A percentile compares a stretch with the other conserved stretches of the same genome.
phyloP scores from a whole-genome alignment of 2,797 vertebrate genomes.

The Monodelphis domestica region DNA sequence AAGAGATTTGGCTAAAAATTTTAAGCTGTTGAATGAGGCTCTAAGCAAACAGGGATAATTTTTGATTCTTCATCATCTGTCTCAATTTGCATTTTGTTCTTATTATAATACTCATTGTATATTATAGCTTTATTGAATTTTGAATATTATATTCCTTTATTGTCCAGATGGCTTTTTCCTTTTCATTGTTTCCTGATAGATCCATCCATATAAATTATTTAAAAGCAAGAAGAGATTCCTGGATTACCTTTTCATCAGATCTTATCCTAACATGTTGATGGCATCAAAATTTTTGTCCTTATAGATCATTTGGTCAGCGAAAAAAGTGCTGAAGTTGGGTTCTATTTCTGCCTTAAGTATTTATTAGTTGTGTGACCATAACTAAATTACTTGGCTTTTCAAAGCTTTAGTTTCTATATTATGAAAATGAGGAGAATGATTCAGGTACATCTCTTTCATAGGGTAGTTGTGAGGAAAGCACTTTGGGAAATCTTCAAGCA shows the following conservation, averaged over 20 bases:
- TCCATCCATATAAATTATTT: slow-evolving; percentile 21
- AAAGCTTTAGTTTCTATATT: not conserved
- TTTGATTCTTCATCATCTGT: slow-evolving; percentile 54
- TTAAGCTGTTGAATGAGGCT: slow-evolving; percentile 64
- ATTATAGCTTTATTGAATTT: slow-evolving; percentile 18
- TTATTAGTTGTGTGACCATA: not conserved
- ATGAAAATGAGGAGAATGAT: not conserved
- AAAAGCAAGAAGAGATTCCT: slow-evolving; percentile 2
- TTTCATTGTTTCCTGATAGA: slow-evolving; percentile 42
- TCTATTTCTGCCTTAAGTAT: not conserved
- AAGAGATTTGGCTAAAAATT: slow-evolving; percentile 70
- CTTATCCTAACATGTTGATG: slow-evolving; percentile 36
- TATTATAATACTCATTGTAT: slow-evolving; percentile 9
- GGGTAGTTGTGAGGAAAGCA: not conserved
- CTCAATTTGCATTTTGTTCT: slow-evolving; percentile 30
- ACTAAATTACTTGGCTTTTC: not conserved
- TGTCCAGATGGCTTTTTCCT: slow-evolving; percentile 27
- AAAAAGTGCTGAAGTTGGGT: not conserved
- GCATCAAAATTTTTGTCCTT: slow-evolving; percentile 30
- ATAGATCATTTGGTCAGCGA: not conserved
- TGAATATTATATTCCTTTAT: slow-evolving; percentile 26
- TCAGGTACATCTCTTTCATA: not conserved
- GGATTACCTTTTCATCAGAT: slow-evolving; percentile 39
- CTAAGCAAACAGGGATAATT: slow-evolving; percentile 57
- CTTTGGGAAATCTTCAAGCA: not conserved